These are phyloP conservation scores for Euura lappo DNA, from an alignment of 1,140 invertebrate species.

Conservation along the genomic window DNA sequence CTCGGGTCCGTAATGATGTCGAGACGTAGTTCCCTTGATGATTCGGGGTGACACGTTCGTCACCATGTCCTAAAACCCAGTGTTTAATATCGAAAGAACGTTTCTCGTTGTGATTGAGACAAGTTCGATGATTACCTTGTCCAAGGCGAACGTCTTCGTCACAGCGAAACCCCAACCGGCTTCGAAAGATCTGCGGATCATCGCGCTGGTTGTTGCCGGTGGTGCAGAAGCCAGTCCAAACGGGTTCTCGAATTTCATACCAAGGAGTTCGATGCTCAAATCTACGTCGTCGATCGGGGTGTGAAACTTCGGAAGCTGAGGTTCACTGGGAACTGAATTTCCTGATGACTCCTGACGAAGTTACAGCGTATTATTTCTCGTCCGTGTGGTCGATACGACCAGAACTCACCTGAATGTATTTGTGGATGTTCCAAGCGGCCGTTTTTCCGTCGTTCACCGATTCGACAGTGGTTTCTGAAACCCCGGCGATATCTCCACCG, in stretches of 20 bases:
- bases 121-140: constrained; percentile 73
- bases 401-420: constrained; percentile 80
- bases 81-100: background rate
- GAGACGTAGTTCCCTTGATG: constrained; percentile 89
- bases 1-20: constrained; percentile 90
- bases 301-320: constrained; percentile 88
- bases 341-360: constrained; percentile 63
- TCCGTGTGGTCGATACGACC: background rate
- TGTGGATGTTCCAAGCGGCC: constrained; percentile 95
- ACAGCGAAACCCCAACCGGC: constrained; percentile 96
- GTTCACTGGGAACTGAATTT: constrained; percentile 66
- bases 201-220: constrained; percentile 90
- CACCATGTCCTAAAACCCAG: constrained; percentile 77
- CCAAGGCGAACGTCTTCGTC: constrained; percentile 94
- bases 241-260: constrained; percentile 93
- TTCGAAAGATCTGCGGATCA: constrained; percentile 94
- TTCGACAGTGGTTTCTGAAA: constrained; percentile 96
- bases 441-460: constrained; percentile 98
- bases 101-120: background rate
- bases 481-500: constrained; percentile 93
- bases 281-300: constrained; percentile 95
- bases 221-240: constrained; percentile 97
- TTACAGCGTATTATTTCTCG: background rate
- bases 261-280: constrained; percentile 89
- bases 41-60: constrained; percentile 98